Conservation (phyloP, 2,888 invertebrate genomes). For the Loripinus fragilis region DNA sequence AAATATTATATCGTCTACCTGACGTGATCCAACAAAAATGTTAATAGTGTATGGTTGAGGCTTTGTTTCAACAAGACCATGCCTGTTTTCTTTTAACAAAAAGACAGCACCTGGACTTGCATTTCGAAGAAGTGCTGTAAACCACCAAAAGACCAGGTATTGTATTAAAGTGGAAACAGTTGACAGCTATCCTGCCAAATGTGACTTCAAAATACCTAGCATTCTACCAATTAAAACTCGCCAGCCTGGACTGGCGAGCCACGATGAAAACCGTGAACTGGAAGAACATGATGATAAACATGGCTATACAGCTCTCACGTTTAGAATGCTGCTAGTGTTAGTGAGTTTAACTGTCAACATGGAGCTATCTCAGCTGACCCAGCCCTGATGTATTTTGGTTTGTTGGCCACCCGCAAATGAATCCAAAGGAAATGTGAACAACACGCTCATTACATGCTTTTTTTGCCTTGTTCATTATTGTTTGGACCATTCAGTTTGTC, state of each 20-base stretch:
- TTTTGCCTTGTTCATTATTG: too few species aligned
- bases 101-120: conserved; percentile 22
- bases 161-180: conserved; percentile 17
- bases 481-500: too few species aligned
- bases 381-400: too few species aligned
- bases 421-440: too few species aligned
- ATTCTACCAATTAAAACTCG: conserved; percentile 21
- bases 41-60: background rate
- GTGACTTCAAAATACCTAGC: background rate
- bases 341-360: too few species aligned
- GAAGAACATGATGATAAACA: conserved; percentile 16
- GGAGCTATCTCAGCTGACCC: too few species aligned
- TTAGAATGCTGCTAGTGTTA: too few species aligned
- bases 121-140: conserved; percentile 19
- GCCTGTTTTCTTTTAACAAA: too few species aligned
- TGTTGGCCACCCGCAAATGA: too few species aligned
- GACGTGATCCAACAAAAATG: conserved; percentile 12
- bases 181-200: background rate
- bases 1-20: conserved; percentile 1
- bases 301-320: too few species aligned
- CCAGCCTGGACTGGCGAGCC: conserved; percentile 20
- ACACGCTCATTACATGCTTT: too few species aligned
- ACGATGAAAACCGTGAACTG: conserved; percentile 22
- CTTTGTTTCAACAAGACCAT: conserved; percentile 26
- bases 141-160: conserved; percentile 21